Conservation (phyloP, 2,797 vertebrate genomes). For the Poecilia gillii region DNA sequence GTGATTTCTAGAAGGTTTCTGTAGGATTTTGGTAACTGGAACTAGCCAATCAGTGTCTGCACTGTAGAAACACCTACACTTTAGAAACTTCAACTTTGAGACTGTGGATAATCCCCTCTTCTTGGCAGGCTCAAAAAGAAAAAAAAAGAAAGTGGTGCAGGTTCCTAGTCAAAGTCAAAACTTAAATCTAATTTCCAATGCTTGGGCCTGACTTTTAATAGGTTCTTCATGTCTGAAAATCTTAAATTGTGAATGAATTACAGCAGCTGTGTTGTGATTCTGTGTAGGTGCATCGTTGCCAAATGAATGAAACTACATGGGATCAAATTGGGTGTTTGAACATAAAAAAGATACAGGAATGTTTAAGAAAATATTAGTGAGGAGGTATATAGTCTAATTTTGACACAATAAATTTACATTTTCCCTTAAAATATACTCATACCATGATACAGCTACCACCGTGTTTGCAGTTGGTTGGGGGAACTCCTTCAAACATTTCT, state of each 20-base stretch:
- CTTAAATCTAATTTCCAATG: background rate
- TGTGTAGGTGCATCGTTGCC: background rate
- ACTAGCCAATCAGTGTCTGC: too few species aligned
- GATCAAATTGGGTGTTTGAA: background rate
- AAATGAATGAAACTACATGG: background rate
- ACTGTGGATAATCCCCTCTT: too few species aligned
- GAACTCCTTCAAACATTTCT: background rate
- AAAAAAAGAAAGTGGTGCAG: background rate
- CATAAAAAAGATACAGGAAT: background rate
- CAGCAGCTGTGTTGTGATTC: background rate
- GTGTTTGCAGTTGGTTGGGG: background rate
- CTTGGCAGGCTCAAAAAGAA: background rate
- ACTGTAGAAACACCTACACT: too few species aligned
- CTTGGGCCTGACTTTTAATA: background rate
- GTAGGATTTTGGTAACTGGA: too few species aligned
- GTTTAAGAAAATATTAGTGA: background rate
- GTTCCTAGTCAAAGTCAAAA: background rate
- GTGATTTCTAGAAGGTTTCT: too few species aligned
- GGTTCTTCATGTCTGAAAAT: background rate
- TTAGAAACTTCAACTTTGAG: too few species aligned
- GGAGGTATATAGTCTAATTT: background rate
- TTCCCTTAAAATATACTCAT: background rate
- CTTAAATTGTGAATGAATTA: background rate
- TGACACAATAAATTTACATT: background rate
- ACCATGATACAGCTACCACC: background rate